Conservation (phyloP, 1,140 invertebrate genomes). For the Solen grandis region DNA sequence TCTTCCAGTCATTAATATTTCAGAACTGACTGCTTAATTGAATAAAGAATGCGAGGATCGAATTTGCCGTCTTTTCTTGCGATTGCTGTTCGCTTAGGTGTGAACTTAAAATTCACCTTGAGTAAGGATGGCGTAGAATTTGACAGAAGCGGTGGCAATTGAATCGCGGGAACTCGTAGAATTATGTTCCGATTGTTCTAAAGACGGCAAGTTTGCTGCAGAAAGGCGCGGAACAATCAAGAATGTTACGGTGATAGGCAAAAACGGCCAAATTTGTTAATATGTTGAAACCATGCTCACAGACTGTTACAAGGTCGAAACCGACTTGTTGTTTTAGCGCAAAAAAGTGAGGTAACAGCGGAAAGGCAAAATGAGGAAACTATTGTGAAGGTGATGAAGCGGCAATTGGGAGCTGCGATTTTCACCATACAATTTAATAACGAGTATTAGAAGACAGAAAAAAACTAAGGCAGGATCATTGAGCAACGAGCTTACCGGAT, state of each 20-base stretch:
- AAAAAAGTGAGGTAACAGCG: constrained; percentile 32
- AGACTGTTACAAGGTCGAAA: constrained; percentile 40
- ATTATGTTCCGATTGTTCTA: constrained; percentile 54
- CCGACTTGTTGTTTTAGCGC: constrained; percentile 50
- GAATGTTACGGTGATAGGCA: constrained; percentile 34
- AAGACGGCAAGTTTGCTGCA: constrained; percentile 43
- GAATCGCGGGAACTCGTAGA: constrained; percentile 49
- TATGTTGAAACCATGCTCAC: constrained; percentile 37
- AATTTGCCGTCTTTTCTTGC: constrained; percentile 62
- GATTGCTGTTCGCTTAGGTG: constrained; percentile 63
- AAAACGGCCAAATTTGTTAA: constrained; percentile 56
- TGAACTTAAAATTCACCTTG: constrained; percentile 70
- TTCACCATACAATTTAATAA: not conserved
- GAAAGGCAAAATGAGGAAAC: constrained; percentile 43
- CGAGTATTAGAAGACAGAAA: not conserved
- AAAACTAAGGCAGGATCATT: no score
- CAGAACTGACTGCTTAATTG: constrained; percentile 68
- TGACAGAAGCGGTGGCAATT: constrained; percentile 67
- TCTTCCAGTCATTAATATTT: constrained; percentile 69
- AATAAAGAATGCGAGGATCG: constrained; percentile 62
- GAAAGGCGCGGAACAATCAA: constrained; percentile 47
- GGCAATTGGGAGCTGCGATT: not conserved
- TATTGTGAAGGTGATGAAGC: constrained; percentile 20
- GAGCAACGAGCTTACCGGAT: no score
- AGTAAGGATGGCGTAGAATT: constrained; percentile 63